Conservation (phyloP, 1,140 invertebrate genomes). For the Drosophila dunni region DNA sequence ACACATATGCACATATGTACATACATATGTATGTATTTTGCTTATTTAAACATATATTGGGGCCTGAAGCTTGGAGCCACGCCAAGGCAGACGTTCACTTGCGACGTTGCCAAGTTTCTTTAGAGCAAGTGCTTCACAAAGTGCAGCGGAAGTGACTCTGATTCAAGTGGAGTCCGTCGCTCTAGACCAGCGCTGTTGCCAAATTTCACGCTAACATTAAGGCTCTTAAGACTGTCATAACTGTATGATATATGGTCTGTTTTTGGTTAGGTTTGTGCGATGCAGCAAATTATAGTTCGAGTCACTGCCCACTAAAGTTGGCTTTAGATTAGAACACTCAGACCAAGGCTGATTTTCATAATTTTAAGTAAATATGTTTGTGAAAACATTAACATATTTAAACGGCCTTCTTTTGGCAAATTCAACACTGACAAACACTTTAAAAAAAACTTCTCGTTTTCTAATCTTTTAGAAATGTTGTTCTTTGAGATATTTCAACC, state of each 20-base stretch:
- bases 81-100: slow-evolving; percentile 70
- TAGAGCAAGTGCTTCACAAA: slow-evolving; percentile 61
- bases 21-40: not conserved
- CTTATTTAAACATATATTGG: not conserved
- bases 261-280: slow-evolving; percentile 36
- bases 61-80: slow-evolving; percentile 30
- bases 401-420: not conserved
- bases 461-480: too few species aligned
- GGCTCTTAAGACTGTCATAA: slow-evolving; percentile 53
- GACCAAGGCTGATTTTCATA: not conserved
- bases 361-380: not conserved
- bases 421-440: not conserved
- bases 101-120: slow-evolving; percentile 69
- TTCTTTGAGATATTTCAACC: not conserved
- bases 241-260: slow-evolving; percentile 54
- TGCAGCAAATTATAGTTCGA: slow-evolving; percentile 35
- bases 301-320: slow-evolving; percentile 21
- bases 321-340: slow-evolving; percentile 4
- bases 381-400: not conserved
- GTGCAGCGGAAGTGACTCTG: slow-evolving; percentile 79
- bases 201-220: slow-evolving; percentile 30
- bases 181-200: slow-evolving; percentile 40
- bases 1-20: slow-evolving; percentile 9
- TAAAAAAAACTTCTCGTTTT: too few species aligned
- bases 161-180: slow-evolving; percentile 50